Base-by-base conservation (phyloP, 2,888 invertebrate genomes). In the Dyspetes luteomarginatus region DNA sequence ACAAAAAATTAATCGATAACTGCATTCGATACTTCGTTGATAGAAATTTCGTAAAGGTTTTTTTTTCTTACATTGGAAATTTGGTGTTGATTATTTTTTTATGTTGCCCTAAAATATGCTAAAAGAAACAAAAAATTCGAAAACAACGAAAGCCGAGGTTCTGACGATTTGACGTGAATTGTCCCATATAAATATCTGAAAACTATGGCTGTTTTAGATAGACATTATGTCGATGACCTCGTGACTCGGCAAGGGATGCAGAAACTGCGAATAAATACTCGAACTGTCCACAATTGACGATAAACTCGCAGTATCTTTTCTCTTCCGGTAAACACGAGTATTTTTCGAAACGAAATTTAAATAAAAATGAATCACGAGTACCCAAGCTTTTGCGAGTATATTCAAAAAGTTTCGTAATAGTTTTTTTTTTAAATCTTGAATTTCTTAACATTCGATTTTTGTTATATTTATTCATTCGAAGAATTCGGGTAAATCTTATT, bases 211-310 rank as follows among this genome's bases (percentile, higher is more conserved):
- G n/a, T n/a, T n/a, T n/a, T n/a, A n/a, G n/a, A 50, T 12, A 9
- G 7, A 26, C 26, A 12, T n/a, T 62, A 74, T 72, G 52, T 26
- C 43, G 48, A 60, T 52, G 30, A 50, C 45, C 28, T 41, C 43
- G 30, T 45, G 22, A 48, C 36, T 50, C 71, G 30, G 45, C 48
- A 36, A 56, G 64, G 36, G 48, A 62, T 17, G 62, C 55, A 36
- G 64, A 62, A 64, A 62, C 60, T 52, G 28, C 52, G 60, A 73
- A 78, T 73, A 72, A 72, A 78, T 78, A 78, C 72, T 60, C 72
- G 60, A 30, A 12, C 24, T 43, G 43, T 36, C 1, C 67, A 50
- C 30, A 55, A 26, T 52, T 67, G 4, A 2, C 67, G 52, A 78
- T 65, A 52, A 45, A 78, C 60, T 41, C 67, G 17, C 30, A 72